These are phyloP conservation scores for Athalia rosae DNA, from an alignment of 2,888 invertebrate species.

Conservation along the genomic window DNA sequence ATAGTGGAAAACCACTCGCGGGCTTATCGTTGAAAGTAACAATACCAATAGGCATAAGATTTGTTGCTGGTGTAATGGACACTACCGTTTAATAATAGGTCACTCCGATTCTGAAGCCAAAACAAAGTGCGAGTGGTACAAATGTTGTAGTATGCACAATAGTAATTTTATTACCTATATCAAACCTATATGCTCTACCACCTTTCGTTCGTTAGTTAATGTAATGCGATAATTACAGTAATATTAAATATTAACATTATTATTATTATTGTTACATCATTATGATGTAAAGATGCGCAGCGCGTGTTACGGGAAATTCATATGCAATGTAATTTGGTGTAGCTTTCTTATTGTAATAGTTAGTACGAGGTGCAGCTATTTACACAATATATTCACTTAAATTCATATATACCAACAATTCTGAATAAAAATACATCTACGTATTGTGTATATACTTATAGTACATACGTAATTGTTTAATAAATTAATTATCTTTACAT, in stretches of 20 bases:
- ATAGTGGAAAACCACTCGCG: neutral
- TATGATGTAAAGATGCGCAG: slow-evolving; percentile 10
- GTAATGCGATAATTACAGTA: too few relatives aligned
- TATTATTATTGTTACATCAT: slow-evolving; percentile 10
- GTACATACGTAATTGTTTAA: slow-evolving; percentile 54
- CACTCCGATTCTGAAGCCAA: slow-evolving; percentile 33
- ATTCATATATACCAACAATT: slow-evolving; percentile 57
- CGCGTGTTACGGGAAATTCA: neutral
- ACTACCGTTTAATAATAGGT: slow-evolving; percentile 41
- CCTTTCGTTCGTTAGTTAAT: too few relatives aligned
- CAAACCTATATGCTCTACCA: neutral
- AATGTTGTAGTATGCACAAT: too few relatives aligned
- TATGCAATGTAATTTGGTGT: neutral
- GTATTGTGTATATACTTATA: slow-evolving; percentile 30
- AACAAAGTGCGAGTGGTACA: slow-evolving; percentile 12
- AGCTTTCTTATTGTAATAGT: slow-evolving; percentile 54
- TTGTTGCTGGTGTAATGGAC: slow-evolving; percentile 31
- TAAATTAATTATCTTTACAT: too few relatives aligned
- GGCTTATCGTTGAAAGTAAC: slow-evolving; percentile 33
- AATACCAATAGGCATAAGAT: slow-evolving; percentile 24
- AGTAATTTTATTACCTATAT: too few relatives aligned
- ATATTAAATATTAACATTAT: slow-evolving; percentile 5
- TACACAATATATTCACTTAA: slow-evolving; percentile 67
- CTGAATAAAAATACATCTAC: slow-evolving; percentile 56
- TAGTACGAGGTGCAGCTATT: slow-evolving; percentile 66